These are phyloP conservation scores for Hirudo medicinalis DNA, from an alignment of 1,140 invertebrate species.

Conservation along the genomic window DNA sequence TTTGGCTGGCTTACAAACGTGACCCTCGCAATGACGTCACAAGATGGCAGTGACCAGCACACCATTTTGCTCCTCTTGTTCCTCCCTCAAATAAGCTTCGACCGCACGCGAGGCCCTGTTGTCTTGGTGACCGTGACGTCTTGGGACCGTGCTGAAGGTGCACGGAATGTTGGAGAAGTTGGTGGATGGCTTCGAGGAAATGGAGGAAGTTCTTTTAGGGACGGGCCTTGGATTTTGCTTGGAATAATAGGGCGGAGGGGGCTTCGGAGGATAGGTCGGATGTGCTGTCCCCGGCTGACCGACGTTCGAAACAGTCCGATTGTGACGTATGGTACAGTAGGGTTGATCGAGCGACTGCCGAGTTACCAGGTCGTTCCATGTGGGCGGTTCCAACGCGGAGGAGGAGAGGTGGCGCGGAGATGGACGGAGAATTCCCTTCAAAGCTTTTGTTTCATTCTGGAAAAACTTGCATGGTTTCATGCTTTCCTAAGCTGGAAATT, in stretches of 20 bases:
- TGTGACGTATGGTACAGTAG: not conserved
- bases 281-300: not conserved
- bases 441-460: not conserved
- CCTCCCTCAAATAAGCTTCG: too few relatives aligned
- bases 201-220: not conserved
- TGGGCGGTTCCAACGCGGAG: not conserved
- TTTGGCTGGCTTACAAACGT: too few relatives aligned
- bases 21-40: not conserved
- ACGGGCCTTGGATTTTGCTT: not conserved
- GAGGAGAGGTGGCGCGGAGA: not conserved
- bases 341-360: not conserved
- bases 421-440: conserved; percentile 12
- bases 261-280: too few relatives aligned
- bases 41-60: conserved; percentile 2
- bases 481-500: too few relatives aligned
- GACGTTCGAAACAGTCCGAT: not conserved
- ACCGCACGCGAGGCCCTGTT: not conserved
- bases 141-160: not conserved
- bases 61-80: conserved; percentile 6
- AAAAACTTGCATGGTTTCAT: not conserved
- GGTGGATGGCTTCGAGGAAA: not conserved
- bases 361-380: not conserved
- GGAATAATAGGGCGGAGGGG: not conserved
- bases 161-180: not conserved
- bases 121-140: not conserved